phyloP scores from a whole-genome alignment of 2,797 vertebrate genomes.

The Tolypeutes matacus region DNA sequence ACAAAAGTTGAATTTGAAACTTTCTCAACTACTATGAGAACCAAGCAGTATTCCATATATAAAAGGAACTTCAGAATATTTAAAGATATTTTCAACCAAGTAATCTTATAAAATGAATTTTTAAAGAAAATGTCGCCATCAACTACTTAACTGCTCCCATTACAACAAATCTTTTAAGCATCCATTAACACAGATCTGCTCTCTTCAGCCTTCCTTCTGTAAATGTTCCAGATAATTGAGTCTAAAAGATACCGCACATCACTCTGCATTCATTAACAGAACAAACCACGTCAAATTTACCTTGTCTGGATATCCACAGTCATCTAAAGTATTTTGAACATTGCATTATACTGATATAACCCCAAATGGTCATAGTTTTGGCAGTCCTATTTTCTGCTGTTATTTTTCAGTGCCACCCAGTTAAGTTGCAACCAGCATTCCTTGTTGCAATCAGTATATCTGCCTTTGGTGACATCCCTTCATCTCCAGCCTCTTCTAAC shows the following conservation, averaged over 20 bases:
- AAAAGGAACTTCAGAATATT: conserved; percentile 2
- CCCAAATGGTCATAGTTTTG: neutral
- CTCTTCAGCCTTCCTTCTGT: neutral
- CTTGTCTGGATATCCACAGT: neutral
- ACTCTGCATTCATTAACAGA: neutral
- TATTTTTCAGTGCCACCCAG: neutral
- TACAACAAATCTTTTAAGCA: conserved; percentile 28
- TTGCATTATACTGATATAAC: neutral
- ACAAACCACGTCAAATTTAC: neutral
- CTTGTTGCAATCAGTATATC: neutral
- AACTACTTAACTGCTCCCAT: conserved; percentile 7
- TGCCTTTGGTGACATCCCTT: neutral
- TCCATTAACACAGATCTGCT: neutral
- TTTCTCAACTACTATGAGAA: neutral
- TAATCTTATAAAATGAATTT: conserved; percentile 32
- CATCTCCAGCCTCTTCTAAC: neutral
- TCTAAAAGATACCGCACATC: neutral
- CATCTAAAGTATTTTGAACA: neutral
- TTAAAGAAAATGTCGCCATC: conserved; percentile 22
- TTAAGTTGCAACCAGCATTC: neutral
- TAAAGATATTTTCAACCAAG: conserved; percentile 28
- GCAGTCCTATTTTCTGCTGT: neutral
- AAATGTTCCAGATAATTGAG: neutral
- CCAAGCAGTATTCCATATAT: neutral
- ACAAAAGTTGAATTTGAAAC: conserved; percentile 1